These are phyloP conservation scores for Microtus ochrogaster DNA, from an alignment of 2,113 vertebrate genomes.

Conservation along the genomic window DNA sequence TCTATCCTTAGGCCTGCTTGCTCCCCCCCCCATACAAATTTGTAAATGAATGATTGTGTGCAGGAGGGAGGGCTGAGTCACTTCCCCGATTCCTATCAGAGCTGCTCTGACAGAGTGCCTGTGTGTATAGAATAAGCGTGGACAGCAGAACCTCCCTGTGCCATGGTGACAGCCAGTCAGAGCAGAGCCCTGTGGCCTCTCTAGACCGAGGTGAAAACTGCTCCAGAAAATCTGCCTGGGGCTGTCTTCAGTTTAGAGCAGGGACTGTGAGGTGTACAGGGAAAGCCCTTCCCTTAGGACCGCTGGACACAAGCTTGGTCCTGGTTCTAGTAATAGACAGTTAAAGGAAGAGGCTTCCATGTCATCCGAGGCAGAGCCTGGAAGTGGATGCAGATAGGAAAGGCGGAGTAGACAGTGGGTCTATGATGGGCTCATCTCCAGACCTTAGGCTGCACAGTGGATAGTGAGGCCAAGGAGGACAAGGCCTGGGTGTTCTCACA, in stretches of 20 bases:
- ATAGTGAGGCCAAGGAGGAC: neutral
- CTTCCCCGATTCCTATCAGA: neutral
- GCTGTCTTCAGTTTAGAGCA: neutral
- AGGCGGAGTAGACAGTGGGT: neutral
- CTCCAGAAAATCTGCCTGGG: neutral
- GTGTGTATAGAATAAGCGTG: neutral
- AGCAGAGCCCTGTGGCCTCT: neutral
- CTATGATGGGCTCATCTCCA: neutral
- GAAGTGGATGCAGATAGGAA: neutral
- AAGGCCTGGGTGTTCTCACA: neutral
- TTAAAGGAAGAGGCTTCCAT: neutral
- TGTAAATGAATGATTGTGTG: neutral
- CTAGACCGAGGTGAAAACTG: neutral
- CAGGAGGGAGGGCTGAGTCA: neutral
- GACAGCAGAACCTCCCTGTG: rapidly evolving
- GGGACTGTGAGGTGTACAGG: neutral
- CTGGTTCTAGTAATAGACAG: neutral
- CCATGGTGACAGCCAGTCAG: rapidly evolving
- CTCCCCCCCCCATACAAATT: neutral
- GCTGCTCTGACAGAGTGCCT: neutral
- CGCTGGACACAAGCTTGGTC: neutral
- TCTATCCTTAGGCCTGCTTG: neutral
- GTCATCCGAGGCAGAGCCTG: neutral
- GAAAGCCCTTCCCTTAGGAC: neutral
- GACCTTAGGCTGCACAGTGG: neutral